Base-by-base conservation (phyloP, 2,888 invertebrate species). In the Lithophane semibrunnea region DNA sequence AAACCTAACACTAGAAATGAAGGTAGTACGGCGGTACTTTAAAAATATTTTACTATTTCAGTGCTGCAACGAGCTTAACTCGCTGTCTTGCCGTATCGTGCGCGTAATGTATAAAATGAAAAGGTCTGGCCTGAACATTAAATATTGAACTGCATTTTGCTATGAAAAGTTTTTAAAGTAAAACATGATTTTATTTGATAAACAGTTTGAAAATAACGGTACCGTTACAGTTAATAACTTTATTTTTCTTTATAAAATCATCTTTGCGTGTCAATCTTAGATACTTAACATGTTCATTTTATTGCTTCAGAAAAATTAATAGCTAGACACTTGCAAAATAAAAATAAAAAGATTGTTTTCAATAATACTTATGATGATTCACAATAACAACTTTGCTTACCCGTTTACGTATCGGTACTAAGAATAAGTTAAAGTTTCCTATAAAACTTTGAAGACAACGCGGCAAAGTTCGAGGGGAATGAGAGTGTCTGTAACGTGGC, bases 1-100 rank as follows among this genome's bases (percentile, higher is more conserved):
- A 54, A 16, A 13, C 80, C 61, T 79, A 54, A 86, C 47, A 44
- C 85, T 89, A 90, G 91, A 92, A 92, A 92, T 92, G 91, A 92
- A 90, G 88, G 91, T 89, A 85, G 80, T 66, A 77, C 82, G 54
- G 82, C 80, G 77, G 80, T 81, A 87, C 90, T 90, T 86, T 88
- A 89, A 93, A 82, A 92, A 92, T 91, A 91, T 93, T 93, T 92
- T 86, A 89, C 91, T 90, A 91, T 93, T 93, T 91, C 82, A 90
- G 85, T 87, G 88, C 88, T 85, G 75, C 61, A 66, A 73, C 49
- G 77, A 89, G 90, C 91, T 92, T 89, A 90, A 85, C 85, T 77
- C 81, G 87, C 90, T 90, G 92, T 93, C 92, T 91, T 88, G 86
- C 88, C 87, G 87, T 89, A 90, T 92, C 86, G 86, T 83, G 71